phyloP scores from a whole-genome alignment of 2,797 vertebrate genomes.

The Chiloscyllium punctatum region DNA sequence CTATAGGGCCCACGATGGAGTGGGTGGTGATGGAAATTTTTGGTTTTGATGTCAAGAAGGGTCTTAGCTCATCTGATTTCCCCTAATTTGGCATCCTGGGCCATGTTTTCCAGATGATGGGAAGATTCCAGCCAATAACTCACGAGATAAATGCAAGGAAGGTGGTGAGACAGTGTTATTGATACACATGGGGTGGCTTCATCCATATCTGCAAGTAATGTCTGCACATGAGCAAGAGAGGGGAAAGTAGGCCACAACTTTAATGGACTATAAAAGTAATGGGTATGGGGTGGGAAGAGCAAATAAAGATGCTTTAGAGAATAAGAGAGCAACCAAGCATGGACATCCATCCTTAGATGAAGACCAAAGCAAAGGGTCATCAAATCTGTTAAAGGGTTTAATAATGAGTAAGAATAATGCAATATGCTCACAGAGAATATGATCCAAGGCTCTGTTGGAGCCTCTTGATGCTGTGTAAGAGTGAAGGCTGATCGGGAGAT shows the following conservation, averaged over 20 bases:
- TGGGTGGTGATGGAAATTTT: neutral
- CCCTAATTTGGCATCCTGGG: too few species aligned
- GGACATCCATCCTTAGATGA: neutral
- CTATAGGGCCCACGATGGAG: neutral
- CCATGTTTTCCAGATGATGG: too few species aligned
- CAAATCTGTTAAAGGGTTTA: neutral
- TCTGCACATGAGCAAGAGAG: neutral
- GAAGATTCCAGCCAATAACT: neutral
- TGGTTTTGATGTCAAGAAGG: too few species aligned
- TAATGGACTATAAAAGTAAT: neutral
- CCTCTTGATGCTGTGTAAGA: neutral
- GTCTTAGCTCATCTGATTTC: too few species aligned
- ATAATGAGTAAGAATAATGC: neutral
- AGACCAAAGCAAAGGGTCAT: neutral
- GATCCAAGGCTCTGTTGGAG: neutral
- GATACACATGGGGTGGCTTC: neutral
- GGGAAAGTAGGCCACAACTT: neutral
- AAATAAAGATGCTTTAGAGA: neutral
- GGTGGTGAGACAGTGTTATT: neutral
- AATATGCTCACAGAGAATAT: neutral
- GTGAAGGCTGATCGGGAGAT: neutral
- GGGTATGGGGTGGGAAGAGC: neutral
- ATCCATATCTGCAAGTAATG: neutral
- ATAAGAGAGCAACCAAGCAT: neutral
- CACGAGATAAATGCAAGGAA: neutral